A percentile compares a stretch with the other conserved stretches of the same genome.
Evolutionary conservation across 1,140 invertebrate genomes (phyloP).

Genomic region (Phortica variegata): DNA sequence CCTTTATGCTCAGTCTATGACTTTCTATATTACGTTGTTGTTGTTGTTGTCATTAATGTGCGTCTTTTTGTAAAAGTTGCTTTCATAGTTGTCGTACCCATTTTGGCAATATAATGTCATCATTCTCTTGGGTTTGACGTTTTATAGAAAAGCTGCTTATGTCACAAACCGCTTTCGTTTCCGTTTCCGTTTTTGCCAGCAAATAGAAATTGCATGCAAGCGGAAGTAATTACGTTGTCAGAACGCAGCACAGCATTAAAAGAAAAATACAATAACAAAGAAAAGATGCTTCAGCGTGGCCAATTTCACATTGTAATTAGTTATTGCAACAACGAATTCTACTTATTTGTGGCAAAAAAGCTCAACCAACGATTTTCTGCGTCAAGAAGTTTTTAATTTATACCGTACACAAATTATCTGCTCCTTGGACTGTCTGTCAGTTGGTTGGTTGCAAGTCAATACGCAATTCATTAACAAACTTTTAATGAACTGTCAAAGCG

Average conservation of each 20-base stretch:
- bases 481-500: background rate
- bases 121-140: conserved; percentile 29
- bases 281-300: conserved; percentile 10
- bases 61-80: too few relatives aligned
- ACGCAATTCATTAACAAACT: conserved; percentile 8
- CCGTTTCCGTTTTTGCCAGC: conserved; percentile 23
- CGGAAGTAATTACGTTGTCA: conserved; percentile 45
- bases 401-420: too few relatives aligned
- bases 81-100: too few relatives aligned
- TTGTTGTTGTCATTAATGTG: conserved; percentile 13
- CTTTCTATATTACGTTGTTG: conserved; percentile 5
- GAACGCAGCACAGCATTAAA: too few relatives aligned
- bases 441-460: background rate
- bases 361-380: background rate
- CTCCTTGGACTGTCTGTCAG: too few relatives aligned
- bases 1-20: too few relatives aligned
- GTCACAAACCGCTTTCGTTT: background rate
- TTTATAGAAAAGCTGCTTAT: conserved; percentile 45
- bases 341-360: conserved; percentile 1
- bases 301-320: conserved; percentile 45
- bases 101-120: conserved; percentile 34
- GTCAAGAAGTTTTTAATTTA: background rate
- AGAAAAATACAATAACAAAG: too few relatives aligned
- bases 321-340: conserved; percentile 35
- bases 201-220: conserved; percentile 43